phyloP scores from a whole-genome alignment of 2,113 vertebrate genomes.

The Aptenodytes forsteri region DNA sequence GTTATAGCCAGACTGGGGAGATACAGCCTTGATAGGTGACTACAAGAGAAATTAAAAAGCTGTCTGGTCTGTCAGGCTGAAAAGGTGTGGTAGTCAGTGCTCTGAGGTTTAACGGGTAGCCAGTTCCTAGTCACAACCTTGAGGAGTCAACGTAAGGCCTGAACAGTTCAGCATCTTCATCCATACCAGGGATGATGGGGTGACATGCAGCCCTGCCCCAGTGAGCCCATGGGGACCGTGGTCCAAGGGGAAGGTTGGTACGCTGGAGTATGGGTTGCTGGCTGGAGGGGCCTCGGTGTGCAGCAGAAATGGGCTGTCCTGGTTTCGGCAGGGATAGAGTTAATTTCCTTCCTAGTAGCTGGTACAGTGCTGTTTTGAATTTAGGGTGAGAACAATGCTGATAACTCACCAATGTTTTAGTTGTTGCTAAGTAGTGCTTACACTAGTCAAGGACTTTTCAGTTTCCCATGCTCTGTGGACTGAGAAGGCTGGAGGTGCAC shows the following conservation, averaged over 20 bases:
- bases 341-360: no score
- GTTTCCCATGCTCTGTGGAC: no score
- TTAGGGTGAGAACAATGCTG: no score
- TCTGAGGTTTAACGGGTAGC: background rate
- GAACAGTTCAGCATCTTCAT: background rate
- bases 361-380: no score
- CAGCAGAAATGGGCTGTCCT: background rate
- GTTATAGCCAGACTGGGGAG: background rate
- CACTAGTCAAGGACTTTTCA: no score
- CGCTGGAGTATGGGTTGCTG: background rate
- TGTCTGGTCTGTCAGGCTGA: background rate
- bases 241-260: background rate
- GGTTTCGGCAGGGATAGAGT: no score
- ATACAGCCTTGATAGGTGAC: background rate
- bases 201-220: background rate
- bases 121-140: background rate
- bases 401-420: no score
- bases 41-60: background rate
- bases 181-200: background rate
- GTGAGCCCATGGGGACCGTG: fast-evolving
- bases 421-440: no score
- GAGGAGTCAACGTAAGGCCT: background rate
- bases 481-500: no score
- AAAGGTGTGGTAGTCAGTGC: background rate
- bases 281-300: background rate